phyloP scores from a whole-genome alignment of 2,113 vertebrate genomes.

The Chascanopsetta lugubris region DNA sequence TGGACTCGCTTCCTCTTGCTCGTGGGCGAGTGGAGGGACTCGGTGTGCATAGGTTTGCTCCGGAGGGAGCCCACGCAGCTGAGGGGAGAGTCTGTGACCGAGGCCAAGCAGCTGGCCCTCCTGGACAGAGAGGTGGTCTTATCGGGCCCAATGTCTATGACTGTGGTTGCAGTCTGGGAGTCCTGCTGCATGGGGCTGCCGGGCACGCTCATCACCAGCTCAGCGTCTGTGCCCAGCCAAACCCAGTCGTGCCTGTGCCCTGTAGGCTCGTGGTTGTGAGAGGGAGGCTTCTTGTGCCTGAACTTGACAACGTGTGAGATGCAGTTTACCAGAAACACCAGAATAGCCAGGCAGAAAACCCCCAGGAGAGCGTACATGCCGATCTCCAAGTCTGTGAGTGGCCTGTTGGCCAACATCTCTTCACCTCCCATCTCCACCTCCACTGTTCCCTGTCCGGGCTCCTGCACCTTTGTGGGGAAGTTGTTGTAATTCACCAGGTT shows the following conservation, averaged over 20 bases:
- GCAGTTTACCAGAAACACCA: slow-evolving; percentile 93
- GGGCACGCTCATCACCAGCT: slow-evolving; percentile 86
- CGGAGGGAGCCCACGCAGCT: slow-evolving; percentile 63
- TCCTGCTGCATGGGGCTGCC: slow-evolving; percentile 84
- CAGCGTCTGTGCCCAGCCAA: slow-evolving; percentile 89
- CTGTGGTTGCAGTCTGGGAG: slow-evolving; percentile 80
- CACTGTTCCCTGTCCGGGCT: slow-evolving; percentile 65
- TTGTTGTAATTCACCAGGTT: slow-evolving; percentile 85
- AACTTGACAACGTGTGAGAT: slow-evolving; percentile 88
- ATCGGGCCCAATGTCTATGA: slow-evolving; percentile 84
- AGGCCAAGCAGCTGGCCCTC: slow-evolving; percentile 71
- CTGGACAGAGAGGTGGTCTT: slow-evolving; percentile 71
- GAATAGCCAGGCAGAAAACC: slow-evolving; percentile 93
- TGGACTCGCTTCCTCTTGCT: slow-evolving; percentile 95
- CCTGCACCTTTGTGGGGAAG: slow-evolving; percentile 82
- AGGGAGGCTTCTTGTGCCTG: slow-evolving; percentile 87
- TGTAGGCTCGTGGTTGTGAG: slow-evolving; percentile 85
- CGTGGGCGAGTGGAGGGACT: slow-evolving; percentile 89
- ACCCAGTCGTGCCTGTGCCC: slow-evolving; percentile 93
- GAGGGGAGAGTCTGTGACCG: slow-evolving; percentile 66
- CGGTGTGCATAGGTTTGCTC: slow-evolving; percentile 76
- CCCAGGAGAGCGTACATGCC: slow-evolving; percentile 94
- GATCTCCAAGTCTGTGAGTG: slow-evolving; percentile 92
- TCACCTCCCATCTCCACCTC: slow-evolving; percentile 75
- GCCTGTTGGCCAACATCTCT: slow-evolving; percentile 74